These are phyloP conservation scores for Hafferia zeledoni DNA, from an alignment of 2,797 vertebrate species.

Conservation along the genomic window DNA sequence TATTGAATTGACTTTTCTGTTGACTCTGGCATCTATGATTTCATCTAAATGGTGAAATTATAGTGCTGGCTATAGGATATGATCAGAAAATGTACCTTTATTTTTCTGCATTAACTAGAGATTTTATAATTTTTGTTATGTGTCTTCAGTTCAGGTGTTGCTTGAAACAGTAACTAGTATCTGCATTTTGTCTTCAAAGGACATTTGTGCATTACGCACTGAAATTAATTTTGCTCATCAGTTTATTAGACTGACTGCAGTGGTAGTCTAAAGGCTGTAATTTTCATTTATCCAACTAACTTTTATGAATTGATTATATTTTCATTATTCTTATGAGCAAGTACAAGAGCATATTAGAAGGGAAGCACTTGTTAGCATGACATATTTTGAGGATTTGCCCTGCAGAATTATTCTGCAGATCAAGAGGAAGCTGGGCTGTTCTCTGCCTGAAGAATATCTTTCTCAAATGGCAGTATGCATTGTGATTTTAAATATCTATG, in stretches of 20 bases:
- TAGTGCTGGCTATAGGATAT: neutral
- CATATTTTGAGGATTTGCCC: neutral
- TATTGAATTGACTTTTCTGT: neutral
- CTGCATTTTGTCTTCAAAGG: neutral
- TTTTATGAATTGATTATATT: neutral
- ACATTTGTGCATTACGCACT: rapidly evolving
- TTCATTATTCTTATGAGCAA: neutral
- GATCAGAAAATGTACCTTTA: neutral
- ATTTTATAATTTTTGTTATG: neutral
- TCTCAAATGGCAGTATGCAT: neutral
- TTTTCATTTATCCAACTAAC: neutral
- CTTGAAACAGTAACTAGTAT: neutral
- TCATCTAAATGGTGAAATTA: neutral
- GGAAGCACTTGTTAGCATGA: neutral
- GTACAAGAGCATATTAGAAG: neutral
- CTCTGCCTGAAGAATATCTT: neutral
- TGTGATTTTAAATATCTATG: neutral
- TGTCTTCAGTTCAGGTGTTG: neutral
- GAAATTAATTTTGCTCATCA: neutral
- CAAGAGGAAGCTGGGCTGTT: neutral
- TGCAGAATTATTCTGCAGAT: neutral
- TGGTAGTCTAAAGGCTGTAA: neutral
- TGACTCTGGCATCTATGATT: neutral
- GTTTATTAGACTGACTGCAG: neutral
- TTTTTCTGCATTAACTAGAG: neutral